phyloP scores from a whole-genome alignment of 1,140 invertebrate genomes.

The Lepeophtheirus salmonis region DNA sequence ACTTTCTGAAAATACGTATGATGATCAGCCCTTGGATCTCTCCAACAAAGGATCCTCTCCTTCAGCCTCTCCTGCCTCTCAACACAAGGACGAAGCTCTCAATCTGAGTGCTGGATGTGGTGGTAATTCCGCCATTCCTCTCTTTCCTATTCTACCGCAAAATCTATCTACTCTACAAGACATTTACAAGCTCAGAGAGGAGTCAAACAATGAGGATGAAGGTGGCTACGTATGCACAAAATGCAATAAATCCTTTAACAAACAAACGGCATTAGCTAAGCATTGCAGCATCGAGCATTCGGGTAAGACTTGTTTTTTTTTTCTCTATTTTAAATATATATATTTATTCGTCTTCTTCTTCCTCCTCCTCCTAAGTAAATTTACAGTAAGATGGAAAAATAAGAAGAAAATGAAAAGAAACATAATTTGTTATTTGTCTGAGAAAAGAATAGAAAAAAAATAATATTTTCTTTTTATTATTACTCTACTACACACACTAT shows the following conservation, averaged over 20 bases:
- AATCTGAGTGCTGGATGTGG: background rate
- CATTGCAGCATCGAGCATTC: slow-evolving; percentile 98
- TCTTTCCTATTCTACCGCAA: background rate
- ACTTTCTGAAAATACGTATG: slow-evolving; percentile 19
- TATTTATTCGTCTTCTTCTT: too few relatives aligned
- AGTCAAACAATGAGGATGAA: background rate
- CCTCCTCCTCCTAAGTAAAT: too few relatives aligned
- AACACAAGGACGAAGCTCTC: background rate
- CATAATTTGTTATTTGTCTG: too few relatives aligned
- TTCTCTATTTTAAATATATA: too few relatives aligned
- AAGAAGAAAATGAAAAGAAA: too few relatives aligned
- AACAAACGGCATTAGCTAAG: slow-evolving; percentile 89
- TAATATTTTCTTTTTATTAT: too few relatives aligned
- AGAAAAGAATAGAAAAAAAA: too few relatives aligned
- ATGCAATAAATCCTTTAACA: slow-evolving; percentile 96
- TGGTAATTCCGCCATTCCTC: background rate
- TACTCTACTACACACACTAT: too few relatives aligned
- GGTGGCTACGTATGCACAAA: slow-evolving; percentile 56
- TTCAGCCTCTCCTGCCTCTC: slow-evolving; percentile 19
- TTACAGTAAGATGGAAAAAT: too few relatives aligned
- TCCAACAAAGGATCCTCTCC: slow-evolving; percentile 22
- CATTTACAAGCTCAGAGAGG: background rate
- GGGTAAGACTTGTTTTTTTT: too few relatives aligned
- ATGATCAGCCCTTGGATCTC: slow-evolving; percentile 22
- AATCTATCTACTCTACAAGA: background rate